phyloP scores from a whole-genome alignment of 2,797 vertebrate genomes.

The Alauda arvensis region DNA sequence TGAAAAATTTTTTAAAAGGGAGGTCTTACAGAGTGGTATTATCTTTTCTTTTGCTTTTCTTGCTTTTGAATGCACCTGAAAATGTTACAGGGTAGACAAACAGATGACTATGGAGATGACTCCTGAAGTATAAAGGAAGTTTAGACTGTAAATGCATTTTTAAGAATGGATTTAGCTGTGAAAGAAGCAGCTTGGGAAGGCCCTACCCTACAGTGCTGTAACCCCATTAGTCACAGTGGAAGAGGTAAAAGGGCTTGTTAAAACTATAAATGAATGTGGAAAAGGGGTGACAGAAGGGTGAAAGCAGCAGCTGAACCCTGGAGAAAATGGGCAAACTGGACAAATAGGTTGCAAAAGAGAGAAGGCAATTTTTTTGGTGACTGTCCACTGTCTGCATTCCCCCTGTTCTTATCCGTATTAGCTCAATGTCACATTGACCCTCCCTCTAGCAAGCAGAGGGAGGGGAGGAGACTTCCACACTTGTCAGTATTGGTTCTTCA shows the following conservation, averaged over 20 bases:
- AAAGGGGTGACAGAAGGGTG: slow-evolving; percentile 47
- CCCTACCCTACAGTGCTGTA: slow-evolving; percentile 62
- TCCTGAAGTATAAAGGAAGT: slow-evolving; percentile 30
- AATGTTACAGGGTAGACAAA: neutral
- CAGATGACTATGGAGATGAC: neutral
- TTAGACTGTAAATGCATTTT: slow-evolving; percentile 42
- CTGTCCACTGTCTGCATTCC: neutral
- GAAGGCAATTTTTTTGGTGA: slow-evolving; percentile 33
- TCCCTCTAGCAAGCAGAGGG: slow-evolving; percentile 32
- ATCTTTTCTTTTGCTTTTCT: slow-evolving; percentile 7
- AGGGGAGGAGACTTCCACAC: slow-evolving; percentile 45
- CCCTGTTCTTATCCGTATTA: neutral
- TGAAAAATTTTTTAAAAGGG: neutral
- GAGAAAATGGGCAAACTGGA: slow-evolving; percentile 36
- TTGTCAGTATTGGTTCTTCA: slow-evolving; percentile 49
- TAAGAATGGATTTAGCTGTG: slow-evolving; percentile 56
- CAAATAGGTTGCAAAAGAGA: slow-evolving; percentile 17
- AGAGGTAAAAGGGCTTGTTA: slow-evolving; percentile 65
- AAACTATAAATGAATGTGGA: slow-evolving; percentile 55
- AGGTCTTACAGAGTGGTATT: neutral
- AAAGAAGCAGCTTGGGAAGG: slow-evolving; percentile 58
- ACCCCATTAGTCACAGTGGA: slow-evolving; percentile 64
- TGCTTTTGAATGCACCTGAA: neutral
- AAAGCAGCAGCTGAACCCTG: slow-evolving; percentile 60
- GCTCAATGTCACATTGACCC: slow-evolving; percentile 4